These are phyloP conservation scores for Branchipolynoe longqiensis DNA, from an alignment of 2,888 invertebrate species.

Conservation along the genomic window DNA sequence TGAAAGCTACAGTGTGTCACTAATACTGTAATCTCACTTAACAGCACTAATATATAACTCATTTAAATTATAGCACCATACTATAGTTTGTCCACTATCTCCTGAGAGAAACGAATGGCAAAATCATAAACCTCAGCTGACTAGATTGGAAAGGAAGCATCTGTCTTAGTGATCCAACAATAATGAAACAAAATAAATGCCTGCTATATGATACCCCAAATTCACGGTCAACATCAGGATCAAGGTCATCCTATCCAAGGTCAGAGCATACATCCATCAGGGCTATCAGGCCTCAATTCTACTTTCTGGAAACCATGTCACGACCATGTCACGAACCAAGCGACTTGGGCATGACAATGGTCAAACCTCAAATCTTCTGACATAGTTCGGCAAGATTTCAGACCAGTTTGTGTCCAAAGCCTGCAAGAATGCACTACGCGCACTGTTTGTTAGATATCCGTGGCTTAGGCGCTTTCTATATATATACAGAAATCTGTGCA, in stretches of 20 bases:
- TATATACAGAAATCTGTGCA: no score
- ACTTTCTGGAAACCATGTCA: no score
- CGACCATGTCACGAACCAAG: no score
- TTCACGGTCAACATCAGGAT: neutral
- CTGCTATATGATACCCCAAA: neutral
- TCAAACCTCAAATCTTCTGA: no score
- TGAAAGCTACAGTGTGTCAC: neutral
- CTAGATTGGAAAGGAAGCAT: neutral
- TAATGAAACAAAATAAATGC: neutral
- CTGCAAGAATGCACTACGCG: no score
- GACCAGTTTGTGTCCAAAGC: no score
- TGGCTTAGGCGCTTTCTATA: no score
- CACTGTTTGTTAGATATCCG: no score
- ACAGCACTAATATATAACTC: neutral
- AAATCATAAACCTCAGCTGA: constrained; percentile 9
- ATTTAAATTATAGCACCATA: constrained; percentile 34
- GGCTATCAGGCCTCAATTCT: no score
- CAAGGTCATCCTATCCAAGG: constrained; percentile 8
- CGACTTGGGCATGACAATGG: no score
- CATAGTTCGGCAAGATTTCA: no score
- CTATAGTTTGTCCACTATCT: neutral
- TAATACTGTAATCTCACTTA: neutral
- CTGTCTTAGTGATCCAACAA: neutral
- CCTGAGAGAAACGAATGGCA: neutral
- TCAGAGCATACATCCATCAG: neutral